A percentile compares a stretch with the other conserved stretches of the same genome.
Conservation (phyloP, 2,113 vertebrate genomes). For the Phainopepla nitens region DNA sequence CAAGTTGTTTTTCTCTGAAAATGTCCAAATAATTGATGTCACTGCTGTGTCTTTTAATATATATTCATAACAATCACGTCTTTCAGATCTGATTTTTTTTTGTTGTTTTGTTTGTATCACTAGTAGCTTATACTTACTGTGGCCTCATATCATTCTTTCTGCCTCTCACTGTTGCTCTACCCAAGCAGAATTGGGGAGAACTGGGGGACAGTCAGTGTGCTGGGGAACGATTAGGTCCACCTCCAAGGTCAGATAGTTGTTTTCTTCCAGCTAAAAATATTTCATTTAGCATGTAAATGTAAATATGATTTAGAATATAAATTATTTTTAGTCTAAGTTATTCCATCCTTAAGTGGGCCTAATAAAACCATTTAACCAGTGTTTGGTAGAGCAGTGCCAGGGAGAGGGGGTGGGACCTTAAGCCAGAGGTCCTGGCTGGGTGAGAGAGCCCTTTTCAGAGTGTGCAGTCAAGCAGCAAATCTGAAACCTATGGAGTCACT, state of each 20-base stretch:
- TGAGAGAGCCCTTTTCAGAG: background rate
- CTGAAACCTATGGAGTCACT: background rate
- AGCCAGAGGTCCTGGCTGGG: background rate
- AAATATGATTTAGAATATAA: background rate
- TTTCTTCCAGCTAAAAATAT: background rate
- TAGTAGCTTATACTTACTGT: background rate
- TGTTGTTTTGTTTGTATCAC: background rate
- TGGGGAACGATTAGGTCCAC: background rate
- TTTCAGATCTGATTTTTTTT: background rate
- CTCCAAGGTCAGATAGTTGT: background rate
- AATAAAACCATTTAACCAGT: background rate
- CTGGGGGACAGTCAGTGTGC: background rate
- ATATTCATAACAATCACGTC: background rate
- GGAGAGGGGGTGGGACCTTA: too few species aligned
- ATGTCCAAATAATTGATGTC: constrained; percentile 50
- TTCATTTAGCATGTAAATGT: background rate
- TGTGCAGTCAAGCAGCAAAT: background rate
- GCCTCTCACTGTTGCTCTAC: background rate
- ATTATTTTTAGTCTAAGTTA: background rate
- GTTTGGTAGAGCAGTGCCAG: background rate
- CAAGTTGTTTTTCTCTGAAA: constrained; percentile 20
- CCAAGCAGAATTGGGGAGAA: background rate
- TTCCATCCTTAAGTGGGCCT: background rate
- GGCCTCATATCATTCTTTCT: background rate
- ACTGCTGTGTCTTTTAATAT: background rate